Conservation (phyloP, 2,113 vertebrate genomes). For the Oriolus oriolus region DNA sequence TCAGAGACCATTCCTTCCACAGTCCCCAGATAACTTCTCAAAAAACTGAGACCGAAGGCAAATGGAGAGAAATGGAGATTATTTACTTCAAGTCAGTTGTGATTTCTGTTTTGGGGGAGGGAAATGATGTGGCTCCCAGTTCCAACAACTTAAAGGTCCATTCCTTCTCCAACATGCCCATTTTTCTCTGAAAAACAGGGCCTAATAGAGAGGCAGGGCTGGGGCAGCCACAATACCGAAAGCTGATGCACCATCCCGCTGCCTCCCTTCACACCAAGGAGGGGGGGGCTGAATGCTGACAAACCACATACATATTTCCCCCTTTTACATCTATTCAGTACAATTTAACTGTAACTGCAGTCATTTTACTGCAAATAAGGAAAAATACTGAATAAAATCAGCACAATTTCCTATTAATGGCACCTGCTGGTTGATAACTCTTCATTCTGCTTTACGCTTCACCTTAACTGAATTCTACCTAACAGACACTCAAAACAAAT, state of each 20-base stretch:
- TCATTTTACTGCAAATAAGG: conserved; percentile 64
- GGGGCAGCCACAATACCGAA: not conserved
- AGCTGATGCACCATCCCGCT: not conserved
- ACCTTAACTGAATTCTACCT: conserved; percentile 4
- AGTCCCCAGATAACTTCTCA: not conserved
- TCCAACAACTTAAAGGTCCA: not conserved
- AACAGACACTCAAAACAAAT: not conserved
- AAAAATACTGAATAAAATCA: conserved; percentile 57
- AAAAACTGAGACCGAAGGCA: not conserved
- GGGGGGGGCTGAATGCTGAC: not conserved
- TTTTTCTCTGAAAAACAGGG: not conserved
- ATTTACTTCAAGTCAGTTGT: not conserved
- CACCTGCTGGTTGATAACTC: conserved; percentile 6
- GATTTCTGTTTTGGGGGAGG: accelerated
- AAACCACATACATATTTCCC: not conserved
- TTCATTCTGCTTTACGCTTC: not conserved
- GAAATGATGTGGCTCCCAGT: accelerated
- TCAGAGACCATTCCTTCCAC: not conserved
- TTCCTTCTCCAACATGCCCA: not conserved
- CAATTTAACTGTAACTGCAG: conserved; percentile 59
- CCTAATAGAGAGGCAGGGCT: not conserved
- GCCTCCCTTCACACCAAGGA: not conserved
- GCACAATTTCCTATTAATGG: conserved; percentile 40
- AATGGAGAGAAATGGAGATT: not conserved
- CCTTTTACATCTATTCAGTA: conserved; percentile 29